Conservation (phyloP, 2,888 invertebrate species). For the Eledone cirrhosa region DNA sequence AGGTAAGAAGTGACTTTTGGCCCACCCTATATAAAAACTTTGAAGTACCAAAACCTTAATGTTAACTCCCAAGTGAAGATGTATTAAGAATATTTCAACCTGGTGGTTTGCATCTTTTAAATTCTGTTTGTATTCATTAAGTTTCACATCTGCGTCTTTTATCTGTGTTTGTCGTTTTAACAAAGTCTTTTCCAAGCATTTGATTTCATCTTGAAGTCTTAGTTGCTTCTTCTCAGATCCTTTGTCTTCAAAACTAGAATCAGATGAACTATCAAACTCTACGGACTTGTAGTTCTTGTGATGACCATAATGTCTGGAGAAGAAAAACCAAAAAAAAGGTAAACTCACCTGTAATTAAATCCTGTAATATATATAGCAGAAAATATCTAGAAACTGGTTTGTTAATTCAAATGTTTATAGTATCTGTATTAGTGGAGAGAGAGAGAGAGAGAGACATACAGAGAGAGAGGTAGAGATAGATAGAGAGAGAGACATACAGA, state of each 20-base stretch:
- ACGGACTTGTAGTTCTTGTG: neutral
- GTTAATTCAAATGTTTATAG: too few relatives aligned
- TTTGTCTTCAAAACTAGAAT: slow-evolving; percentile 54
- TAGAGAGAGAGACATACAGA: neutral
- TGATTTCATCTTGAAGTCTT: slow-evolving; percentile 56
- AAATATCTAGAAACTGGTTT: too few relatives aligned
- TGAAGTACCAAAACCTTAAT: too few relatives aligned
- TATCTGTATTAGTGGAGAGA: too few relatives aligned
- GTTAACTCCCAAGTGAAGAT: neutral
- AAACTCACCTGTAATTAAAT: too few relatives aligned
- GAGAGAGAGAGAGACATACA: too few relatives aligned
- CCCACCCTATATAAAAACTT: too few relatives aligned
- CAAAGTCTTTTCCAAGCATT: slow-evolving; percentile 59
- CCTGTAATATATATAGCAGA: too few relatives aligned
- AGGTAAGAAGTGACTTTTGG: too few relatives aligned
- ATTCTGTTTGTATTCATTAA: slow-evolving; percentile 57
- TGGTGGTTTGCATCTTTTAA: slow-evolving; percentile 56
- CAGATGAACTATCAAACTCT: slow-evolving; percentile 36
- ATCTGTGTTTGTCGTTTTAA: slow-evolving; percentile 60
- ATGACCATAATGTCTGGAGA: neutral
- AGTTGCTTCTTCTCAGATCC: slow-evolving; percentile 48
- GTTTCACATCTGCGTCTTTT: slow-evolving; percentile 55
- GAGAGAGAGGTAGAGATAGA: neutral
- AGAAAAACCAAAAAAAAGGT: neutral
- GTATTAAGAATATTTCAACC: slow-evolving; percentile 39